phyloP scores from a whole-genome alignment of 2,113 vertebrate genomes.

The Scolopax mira region DNA sequence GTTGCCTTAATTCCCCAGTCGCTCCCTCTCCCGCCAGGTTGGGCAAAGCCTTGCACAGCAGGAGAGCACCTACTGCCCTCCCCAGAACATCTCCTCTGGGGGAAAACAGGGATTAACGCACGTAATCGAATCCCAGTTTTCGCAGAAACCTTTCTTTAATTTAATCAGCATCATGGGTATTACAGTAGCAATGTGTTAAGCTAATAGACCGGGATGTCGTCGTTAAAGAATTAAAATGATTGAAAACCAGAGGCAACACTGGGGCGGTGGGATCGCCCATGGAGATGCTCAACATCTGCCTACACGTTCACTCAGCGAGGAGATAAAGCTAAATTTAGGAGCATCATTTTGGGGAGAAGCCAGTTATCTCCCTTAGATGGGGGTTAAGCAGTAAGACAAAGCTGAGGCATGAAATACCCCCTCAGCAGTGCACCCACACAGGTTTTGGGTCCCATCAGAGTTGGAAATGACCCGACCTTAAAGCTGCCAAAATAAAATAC shows the following conservation, averaged over 20 bases:
- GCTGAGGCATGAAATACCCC: rapidly evolving
- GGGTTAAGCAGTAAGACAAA: not conserved
- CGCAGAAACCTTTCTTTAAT: not conserved
- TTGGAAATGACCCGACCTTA: not conserved
- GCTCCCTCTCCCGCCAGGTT: rapidly evolving
- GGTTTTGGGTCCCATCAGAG: not conserved
- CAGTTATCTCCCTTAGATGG: rapidly evolving
- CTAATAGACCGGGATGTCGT: rapidly evolving
- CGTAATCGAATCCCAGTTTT: not conserved
- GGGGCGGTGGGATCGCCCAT: rapidly evolving
- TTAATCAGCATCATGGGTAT: not conserved
- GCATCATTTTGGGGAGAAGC: rapidly evolving
- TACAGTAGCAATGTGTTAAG: rapidly evolving
- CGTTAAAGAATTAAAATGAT: not conserved
- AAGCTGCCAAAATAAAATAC: not conserved
- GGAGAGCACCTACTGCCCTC: not conserved
- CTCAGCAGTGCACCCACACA: rapidly evolving
- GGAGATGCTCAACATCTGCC: not conserved
- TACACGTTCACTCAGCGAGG: rapidly evolving
- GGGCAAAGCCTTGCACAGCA: not conserved
- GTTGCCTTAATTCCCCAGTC: not conserved
- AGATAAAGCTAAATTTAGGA: not conserved
- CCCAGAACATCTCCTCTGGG: not conserved
- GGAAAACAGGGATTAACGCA: not conserved
- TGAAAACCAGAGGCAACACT: not conserved